A percentile compares a stretch with the other conserved stretches of the same genome.
These are phyloP conservation scores for Neomonachus schauinslandi DNA, from an alignment of 2,113 vertebrate genomes.

Conservation along the genomic window DNA sequence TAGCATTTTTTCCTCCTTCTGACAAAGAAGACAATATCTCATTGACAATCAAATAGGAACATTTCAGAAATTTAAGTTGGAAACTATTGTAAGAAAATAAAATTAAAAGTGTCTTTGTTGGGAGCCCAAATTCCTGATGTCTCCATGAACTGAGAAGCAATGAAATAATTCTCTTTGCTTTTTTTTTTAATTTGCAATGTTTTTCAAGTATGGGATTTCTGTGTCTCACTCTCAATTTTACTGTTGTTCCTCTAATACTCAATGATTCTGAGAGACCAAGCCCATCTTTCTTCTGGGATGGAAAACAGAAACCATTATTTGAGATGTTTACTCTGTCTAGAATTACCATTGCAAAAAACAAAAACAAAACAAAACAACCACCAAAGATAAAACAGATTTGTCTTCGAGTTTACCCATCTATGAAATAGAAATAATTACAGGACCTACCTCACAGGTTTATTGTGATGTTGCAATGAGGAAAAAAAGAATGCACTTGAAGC, in stretches of 20 bases:
- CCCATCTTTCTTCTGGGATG: background rate
- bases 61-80: constrained; percentile 4
- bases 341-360: background rate
- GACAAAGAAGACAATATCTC: background rate
- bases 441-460: background rate
- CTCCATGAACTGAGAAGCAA: background rate
- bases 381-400: background rate
- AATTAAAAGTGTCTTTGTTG: background rate
- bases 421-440: background rate
- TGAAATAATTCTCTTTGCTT: background rate
- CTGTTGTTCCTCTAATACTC: constrained; percentile 24
- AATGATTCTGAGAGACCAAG: background rate
- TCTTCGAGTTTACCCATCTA: background rate
- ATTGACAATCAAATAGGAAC: background rate
- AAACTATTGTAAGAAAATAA: background rate
- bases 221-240: background rate
- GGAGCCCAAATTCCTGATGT: background rate
- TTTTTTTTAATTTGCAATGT: background rate
- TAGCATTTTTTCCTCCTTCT: background rate
- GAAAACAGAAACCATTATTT: constrained; percentile 11
- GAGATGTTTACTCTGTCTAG: background rate
- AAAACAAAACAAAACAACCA: background rate
- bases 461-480: background rate
- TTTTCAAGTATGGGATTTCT: background rate
- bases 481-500: background rate